These are phyloP conservation scores for Drosophila paulistorum DNA, from an alignment of 1,140 invertebrate genomes.

Conservation along the genomic window DNA sequence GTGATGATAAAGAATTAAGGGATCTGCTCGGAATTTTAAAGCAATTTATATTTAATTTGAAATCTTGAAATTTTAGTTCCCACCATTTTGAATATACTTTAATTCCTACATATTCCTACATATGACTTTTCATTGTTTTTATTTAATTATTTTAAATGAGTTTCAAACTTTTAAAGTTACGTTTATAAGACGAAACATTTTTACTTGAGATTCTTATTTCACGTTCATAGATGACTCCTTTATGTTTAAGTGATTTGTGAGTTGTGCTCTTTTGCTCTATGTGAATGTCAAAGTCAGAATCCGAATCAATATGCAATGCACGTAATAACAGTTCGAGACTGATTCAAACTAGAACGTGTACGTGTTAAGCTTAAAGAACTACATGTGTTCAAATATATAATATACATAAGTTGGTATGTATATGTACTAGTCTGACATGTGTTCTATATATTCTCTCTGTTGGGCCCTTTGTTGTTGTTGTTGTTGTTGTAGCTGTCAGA, in stretches of 20 bases:
- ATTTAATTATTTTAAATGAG: too few species aligned
- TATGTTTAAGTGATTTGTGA: neutral
- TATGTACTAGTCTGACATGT: constrained; percentile 28
- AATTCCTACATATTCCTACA: too few species aligned
- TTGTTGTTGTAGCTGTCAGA: constrained; percentile 13
- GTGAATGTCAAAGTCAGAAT: constrained; percentile 9
- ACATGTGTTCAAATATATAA: constrained; percentile 30
- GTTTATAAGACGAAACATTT: too few species aligned
- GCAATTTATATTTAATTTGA: neutral
- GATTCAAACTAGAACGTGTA: constrained; percentile 74
- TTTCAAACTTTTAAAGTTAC: too few species aligned
- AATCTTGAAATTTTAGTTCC: neutral
- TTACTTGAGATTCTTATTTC: neutral
- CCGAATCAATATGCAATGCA: constrained; percentile 45
- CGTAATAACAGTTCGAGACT: constrained; percentile 57
- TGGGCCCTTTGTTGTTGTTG: constrained; percentile 5
- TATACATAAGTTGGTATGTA: constrained; percentile 12
- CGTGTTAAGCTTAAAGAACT: constrained; percentile 58
- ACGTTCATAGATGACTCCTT: neutral
- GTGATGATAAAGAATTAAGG: constrained; percentile 17
- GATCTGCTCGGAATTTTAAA: neutral
- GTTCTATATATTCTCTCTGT: constrained; percentile 58
- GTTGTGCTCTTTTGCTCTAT: neutral
- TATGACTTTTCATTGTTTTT: too few species aligned
- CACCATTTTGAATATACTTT: too few species aligned